Percentiles rank a stretch among this genome's conserved stretches.
Evolutionary conservation across 2,797 vertebrate genomes (phyloP).

Genomic region (Lepilemur septentrionalis): DNA sequence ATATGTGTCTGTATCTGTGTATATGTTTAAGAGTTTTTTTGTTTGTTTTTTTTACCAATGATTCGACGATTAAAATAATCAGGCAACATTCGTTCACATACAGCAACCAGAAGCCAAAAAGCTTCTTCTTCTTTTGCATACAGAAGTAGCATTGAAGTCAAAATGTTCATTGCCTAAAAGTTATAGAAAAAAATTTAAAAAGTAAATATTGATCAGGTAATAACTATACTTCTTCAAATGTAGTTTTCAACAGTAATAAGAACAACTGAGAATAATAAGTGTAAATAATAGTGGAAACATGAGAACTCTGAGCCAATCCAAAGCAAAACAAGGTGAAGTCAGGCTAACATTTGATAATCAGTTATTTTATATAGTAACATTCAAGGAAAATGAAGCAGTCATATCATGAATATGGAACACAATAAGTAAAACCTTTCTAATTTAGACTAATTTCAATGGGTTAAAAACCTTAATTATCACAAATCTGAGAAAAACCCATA

Average conservation of each 20-base stretch:
- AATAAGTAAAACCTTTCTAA: slow-evolving; percentile 13
- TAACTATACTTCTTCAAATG: slow-evolving; percentile 22
- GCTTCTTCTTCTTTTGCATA: slow-evolving; percentile 99
- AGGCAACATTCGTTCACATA: slow-evolving; percentile 97
- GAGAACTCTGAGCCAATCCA: not conserved
- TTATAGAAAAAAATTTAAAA: slow-evolving; percentile 33
- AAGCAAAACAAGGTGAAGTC: slow-evolving; percentile 18
- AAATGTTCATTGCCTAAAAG: slow-evolving; percentile 97
- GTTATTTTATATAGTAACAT: not conserved
- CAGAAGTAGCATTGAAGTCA: slow-evolving; percentile 96
- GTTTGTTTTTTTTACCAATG: slow-evolving; percentile 88
- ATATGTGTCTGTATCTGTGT: not conserved
- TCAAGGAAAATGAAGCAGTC: slow-evolving; percentile 27
- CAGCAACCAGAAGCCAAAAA: slow-evolving; percentile 96
- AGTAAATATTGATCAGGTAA: not conserved
- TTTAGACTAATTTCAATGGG: slow-evolving; percentile 2
- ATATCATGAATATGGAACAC: not conserved
- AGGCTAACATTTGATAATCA: not conserved
- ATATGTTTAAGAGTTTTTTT: not conserved
- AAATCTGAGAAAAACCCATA: not conserved
- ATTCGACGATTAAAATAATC: slow-evolving; percentile 98
- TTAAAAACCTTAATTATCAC: slow-evolving; percentile 7
- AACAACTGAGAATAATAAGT: not conserved
- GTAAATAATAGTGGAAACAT: not conserved
- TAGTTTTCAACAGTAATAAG: slow-evolving; percentile 3